Conservation (phyloP, 2,113 vertebrate genomes). For the Saimiri boliviensis region DNA sequence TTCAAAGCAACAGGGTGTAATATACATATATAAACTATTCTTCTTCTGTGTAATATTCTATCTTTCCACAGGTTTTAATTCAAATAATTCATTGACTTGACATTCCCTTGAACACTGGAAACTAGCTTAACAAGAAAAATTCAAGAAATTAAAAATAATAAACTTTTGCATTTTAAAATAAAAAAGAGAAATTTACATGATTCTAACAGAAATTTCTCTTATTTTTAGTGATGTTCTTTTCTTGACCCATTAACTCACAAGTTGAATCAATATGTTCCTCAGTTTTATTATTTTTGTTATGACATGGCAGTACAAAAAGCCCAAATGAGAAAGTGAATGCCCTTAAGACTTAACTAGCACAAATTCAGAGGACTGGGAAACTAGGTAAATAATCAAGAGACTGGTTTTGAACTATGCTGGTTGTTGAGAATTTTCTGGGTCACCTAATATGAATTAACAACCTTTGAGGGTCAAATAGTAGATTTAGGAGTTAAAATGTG, state of each 20-base stretch:
- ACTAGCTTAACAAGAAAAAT: background rate
- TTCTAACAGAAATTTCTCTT: background rate
- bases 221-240: background rate
- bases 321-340: background rate
- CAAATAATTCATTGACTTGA: background rate
- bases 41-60: background rate
- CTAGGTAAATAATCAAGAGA: background rate
- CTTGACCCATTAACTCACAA: background rate
- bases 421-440: background rate
- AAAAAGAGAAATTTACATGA: background rate
- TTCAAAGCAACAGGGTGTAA: background rate
- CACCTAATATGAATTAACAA: background rate
- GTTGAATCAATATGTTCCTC: background rate
- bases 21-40: background rate
- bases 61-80: background rate
- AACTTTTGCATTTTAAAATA: background rate
- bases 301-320: fast-evolving
- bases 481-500: background rate
- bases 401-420: background rate
- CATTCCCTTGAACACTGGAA: background rate
- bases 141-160: background rate
- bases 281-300: slow-evolving; percentile 18
- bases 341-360: background rate
- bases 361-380: background rate
- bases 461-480: background rate